Percentiles rank a stretch among this genome's conserved stretches.
Conservation (phyloP, 1,140 invertebrate species). For the Babylonia areolata region DNA sequence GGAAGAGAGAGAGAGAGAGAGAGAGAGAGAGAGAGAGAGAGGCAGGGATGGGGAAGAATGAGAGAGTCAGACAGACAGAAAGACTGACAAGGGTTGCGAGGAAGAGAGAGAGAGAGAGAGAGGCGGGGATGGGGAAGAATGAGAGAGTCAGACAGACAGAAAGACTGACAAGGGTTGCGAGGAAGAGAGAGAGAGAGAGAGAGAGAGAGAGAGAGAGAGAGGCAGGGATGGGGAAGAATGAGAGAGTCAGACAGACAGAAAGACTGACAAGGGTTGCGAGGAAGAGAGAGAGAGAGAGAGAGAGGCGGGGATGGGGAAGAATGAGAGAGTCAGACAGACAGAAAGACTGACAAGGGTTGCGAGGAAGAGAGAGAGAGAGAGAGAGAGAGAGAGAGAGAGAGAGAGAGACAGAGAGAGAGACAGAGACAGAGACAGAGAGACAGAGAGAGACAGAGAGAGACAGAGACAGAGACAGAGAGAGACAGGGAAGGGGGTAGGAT, state of each 20-base stretch:
- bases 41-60: too few relatives aligned
- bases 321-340: not conserved
- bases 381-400: not conserved
- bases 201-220: slow-evolving; percentile 31
- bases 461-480: not conserved
- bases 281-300: not conserved
- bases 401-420: not conserved
- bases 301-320: not conserved
- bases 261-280: too few relatives aligned
- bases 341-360: not conserved
- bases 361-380: not conserved
- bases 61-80: too few relatives aligned
- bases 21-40: not conserved
- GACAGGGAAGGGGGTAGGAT: not conserved
- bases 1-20: too few relatives aligned
- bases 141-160: too few relatives aligned
- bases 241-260: too few relatives aligned
- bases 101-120: slow-evolving; percentile 36
- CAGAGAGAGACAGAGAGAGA: not conserved
- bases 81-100: too few relatives aligned
- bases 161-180: too few relatives aligned
- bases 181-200: slow-evolving; percentile 13
- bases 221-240: not conserved
- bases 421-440: not conserved
- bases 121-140: not conserved